These are phyloP conservation scores for Scortum barcoo DNA, from an alignment of 2,113 vertebrate genomes.

Conservation along the genomic window DNA sequence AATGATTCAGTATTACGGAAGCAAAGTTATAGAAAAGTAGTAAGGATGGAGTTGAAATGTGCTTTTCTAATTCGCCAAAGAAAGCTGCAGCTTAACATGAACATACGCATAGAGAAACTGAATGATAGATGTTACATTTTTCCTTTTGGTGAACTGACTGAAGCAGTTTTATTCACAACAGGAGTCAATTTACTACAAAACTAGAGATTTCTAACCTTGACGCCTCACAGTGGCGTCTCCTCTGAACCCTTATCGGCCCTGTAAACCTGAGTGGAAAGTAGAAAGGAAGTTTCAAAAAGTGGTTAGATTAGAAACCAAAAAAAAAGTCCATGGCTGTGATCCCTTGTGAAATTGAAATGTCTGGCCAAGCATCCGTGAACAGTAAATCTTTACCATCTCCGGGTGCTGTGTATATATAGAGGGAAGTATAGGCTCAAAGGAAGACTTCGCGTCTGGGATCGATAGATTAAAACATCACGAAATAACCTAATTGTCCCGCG, in stretches of 20 bases:
- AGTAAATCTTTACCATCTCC: constrained; percentile 33
- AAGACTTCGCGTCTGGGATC: background rate
- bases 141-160: background rate
- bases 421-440: background rate
- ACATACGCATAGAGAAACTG: background rate
- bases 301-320: constrained; percentile 5
- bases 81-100: background rate
- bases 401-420: background rate
- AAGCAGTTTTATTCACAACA: background rate
- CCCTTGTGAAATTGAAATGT: constrained; percentile 31
- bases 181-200: background rate
- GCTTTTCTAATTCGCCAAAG: background rate
- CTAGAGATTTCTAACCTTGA: constrained; percentile 1
- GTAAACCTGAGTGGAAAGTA: background rate
- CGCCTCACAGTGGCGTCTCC: background rate
- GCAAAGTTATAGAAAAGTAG: background rate
- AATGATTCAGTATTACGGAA: background rate
- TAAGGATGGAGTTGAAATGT: background rate
- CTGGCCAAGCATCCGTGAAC: constrained; percentile 8
- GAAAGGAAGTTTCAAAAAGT: constrained; percentile 3
- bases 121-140: background rate
- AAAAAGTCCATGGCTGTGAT: constrained; percentile 6
- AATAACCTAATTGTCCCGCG: constrained; percentile 15
- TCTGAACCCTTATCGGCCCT: constrained; percentile 31
- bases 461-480: constrained; percentile 26